Base-by-base conservation (phyloP, 1,140 invertebrate genomes). In the Eriocheir sinensis region DNA sequence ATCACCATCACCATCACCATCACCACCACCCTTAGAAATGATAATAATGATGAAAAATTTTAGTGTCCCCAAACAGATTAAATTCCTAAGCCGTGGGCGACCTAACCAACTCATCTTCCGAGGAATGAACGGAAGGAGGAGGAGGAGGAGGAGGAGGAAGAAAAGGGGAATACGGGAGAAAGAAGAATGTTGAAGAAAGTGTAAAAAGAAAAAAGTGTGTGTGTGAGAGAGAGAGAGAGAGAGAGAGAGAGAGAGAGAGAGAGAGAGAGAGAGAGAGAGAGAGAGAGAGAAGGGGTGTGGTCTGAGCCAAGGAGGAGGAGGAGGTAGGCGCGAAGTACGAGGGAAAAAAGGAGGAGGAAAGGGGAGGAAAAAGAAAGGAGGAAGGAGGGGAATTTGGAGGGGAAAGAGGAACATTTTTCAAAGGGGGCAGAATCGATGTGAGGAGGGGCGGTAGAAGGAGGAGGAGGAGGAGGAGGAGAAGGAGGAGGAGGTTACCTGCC, bases 381-480 rank as follows among this genome's bases (percentile, higher is more conserved):
- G 1, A 72, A 72, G 60, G 60, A n/a, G n/a, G 60, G 60, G n/a
- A 72, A 8, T n/a, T 72, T 72, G 60, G 60, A 72, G 4, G 60
- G 27, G 60, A 4, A n/a, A 72, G 60, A 72, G 27, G 27, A 8
- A 72, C 21, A 72, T 72, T 72, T 72, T 72, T 72, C 60, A 72
- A 27, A 72, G 12, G 60, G 60, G 60, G 60, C 1, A 72, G 12
- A 72, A 72, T 72, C 60, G 60, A 72, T 72, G 60, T 8, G 4
- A 15, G 4, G 4, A 15, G 4, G 4, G 44, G 4, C 15, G 4
- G 15, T 4, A 15, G 15, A 48, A 15, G 44, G 4, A 48, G 27
- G 21, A 72, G 60, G 60, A 72, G 60, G 60, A 72, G 60, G 60
- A 72, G 60, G 60, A 72, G 60, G 60, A 72, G 60, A n/a, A 72